A percentile compares a stretch with the other conserved stretches of the same genome.
These are phyloP conservation scores for Saccostrea cuccullata DNA, from an alignment of 1,140 invertebrate genomes.

Conservation along the genomic window DNA sequence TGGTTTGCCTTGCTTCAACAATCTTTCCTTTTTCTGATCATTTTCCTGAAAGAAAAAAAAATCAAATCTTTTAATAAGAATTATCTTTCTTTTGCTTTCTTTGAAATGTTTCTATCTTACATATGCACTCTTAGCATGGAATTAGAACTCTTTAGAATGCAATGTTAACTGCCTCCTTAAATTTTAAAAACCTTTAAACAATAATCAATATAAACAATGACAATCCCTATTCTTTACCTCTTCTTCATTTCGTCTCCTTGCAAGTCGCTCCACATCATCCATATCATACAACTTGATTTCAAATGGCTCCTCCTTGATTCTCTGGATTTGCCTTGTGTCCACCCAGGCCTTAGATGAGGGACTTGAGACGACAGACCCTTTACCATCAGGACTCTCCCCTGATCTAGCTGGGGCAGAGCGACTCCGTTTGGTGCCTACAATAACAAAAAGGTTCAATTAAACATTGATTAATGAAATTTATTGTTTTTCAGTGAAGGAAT, in stretches of 20 bases:
- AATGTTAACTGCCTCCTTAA: too few relatives aligned
- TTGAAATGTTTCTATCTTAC: neutral
- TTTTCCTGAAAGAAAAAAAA: neutral
- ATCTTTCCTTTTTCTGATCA: conserved; percentile 80
- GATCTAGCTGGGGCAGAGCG: conserved; percentile 74
- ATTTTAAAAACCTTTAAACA: too few relatives aligned
- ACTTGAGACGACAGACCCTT: conserved; percentile 64
- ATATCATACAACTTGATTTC: conserved; percentile 79
- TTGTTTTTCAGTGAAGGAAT: neutral
- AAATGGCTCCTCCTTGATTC: conserved; percentile 72
- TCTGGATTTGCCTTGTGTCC: conserved; percentile 67
- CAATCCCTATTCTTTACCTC: conserved; percentile 46
- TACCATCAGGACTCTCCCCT: conserved; percentile 68
- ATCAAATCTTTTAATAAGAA: neutral
- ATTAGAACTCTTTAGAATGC: too few relatives aligned
- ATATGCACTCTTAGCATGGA: too few relatives aligned
- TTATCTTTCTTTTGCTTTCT: neutral
- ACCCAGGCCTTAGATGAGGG: conserved; percentile 72
- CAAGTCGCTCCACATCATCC: conserved; percentile 81
- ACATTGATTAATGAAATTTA: neutral
- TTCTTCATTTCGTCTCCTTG: conserved; percentile 79
- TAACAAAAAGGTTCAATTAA: neutral
- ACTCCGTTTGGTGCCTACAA: conserved; percentile 72
- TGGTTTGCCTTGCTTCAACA: conserved; percentile 80
- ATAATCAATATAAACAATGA: too few relatives aligned